A percentile compares a stretch with the other conserved stretches of the same genome.
Conservation (phyloP, 2,113 vertebrate species). For the Illadopsis cleaveri region DNA sequence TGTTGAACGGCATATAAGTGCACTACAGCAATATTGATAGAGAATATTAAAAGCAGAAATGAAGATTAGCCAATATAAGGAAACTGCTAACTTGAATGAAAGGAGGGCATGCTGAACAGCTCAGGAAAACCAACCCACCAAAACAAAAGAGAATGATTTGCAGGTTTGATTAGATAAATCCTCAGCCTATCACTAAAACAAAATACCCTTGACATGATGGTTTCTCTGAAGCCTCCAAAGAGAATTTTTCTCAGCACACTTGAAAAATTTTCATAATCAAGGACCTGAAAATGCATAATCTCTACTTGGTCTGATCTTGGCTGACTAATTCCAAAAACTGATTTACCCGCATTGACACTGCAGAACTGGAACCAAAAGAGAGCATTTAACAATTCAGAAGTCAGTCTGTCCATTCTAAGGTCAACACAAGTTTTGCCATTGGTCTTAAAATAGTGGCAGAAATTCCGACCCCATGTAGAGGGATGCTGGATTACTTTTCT, state of each 20-base stretch:
- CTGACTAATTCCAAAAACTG: neutral
- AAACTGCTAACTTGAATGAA: neutral
- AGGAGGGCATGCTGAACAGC: neutral
- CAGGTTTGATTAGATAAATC: neutral
- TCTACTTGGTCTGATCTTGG: neutral
- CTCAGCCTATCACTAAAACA: neutral
- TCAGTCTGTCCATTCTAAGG: neutral
- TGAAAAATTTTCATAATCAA: neutral
- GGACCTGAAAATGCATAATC: neutral
- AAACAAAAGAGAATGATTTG: neutral
- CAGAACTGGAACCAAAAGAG: neutral
- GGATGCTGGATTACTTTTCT: neutral
- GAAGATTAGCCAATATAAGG: slow-evolving; percentile 22
- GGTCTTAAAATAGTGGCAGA: neutral
- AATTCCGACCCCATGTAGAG: neutral
- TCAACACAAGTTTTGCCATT: neutral
- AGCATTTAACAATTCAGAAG: neutral
- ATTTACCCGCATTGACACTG: neutral
- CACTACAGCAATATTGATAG: slow-evolving; percentile 44
- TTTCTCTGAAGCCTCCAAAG: neutral
- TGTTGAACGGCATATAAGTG: slow-evolving; percentile 26
- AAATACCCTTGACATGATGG: neutral
- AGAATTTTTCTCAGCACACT: neutral
- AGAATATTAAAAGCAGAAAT: slow-evolving; percentile 51
- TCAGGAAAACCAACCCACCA: neutral